Conservation (phyloP, 2,113 vertebrate species). For the Romanogobio albipinnatus region DNA sequence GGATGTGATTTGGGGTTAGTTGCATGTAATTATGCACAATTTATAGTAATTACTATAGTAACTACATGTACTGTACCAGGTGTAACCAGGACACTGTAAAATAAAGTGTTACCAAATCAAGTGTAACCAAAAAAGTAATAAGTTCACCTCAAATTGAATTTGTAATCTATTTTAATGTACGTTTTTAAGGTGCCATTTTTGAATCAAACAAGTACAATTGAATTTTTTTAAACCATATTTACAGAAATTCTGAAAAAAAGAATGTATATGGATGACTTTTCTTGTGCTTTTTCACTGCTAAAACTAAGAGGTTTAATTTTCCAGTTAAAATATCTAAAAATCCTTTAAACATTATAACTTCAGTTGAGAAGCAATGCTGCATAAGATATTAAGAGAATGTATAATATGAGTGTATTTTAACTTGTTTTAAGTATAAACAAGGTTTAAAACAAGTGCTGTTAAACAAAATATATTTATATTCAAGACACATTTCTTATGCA, state of each 20-base stretch:
- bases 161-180: neutral
- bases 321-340: neutral
- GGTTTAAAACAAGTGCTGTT: neutral
- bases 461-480: neutral
- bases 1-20: too few species aligned
- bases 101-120: too few species aligned
- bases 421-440: neutral
- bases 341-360: neutral
- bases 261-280: neutral
- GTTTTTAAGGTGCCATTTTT: slow-evolving; percentile 1
- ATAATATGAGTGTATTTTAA: neutral
- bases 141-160: neutral
- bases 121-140: too few species aligned
- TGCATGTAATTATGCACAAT: too few species aligned
- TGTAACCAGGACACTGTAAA: too few species aligned
- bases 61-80: too few species aligned
- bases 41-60: too few species aligned
- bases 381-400: neutral
- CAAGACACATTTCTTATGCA: neutral
- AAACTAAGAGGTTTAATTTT: neutral
- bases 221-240: neutral
- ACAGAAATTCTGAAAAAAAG: neutral
- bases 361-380: neutral
- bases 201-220: neutral
- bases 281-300: neutral